Evolutionary conservation across 2,888 invertebrate species (phyloP).

Genomic region (Drosophila hawaiiensis): DNA sequence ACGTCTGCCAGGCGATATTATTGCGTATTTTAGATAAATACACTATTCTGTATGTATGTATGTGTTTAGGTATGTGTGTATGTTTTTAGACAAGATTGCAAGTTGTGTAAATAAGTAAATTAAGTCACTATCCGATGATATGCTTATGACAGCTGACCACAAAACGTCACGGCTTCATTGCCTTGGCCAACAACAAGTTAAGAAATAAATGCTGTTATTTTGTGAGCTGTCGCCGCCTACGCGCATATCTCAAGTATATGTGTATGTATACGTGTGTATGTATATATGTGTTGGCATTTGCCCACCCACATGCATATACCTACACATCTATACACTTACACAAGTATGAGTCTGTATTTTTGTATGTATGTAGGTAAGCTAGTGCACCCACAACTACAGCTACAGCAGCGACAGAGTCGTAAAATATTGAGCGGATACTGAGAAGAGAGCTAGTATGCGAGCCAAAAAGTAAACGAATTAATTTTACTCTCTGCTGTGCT

Average conservation of each 20-base stretch:
- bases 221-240: constrained; percentile 53
- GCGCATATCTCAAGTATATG: constrained; percentile 13
- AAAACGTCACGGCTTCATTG: constrained; percentile 42
- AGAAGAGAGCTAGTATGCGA: constrained; percentile 34
- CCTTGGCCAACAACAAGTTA: constrained; percentile 53
- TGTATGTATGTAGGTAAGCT: constrained; percentile 13
- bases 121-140: constrained; percentile 37
- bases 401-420: constrained; percentile 36
- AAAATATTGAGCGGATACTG: constrained; percentile 28
- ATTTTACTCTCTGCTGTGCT: constrained; percentile 18
- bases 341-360: constrained; percentile 3
- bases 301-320: constrained; percentile 44
- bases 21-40: not conserved
- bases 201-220: constrained; percentile 45
- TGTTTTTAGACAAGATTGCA: not conserved
- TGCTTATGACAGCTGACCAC: constrained; percentile 29
- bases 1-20: not conserved
- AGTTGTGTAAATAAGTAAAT: constrained; percentile 20
- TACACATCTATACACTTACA: not conserved
- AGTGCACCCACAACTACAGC: constrained; percentile 47
- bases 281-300: constrained; percentile 22
- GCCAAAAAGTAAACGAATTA: constrained; percentile 35
- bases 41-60: too few species aligned
- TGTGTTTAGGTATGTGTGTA: not conserved
- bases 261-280: not conserved